These are phyloP conservation scores for Harpalus rubripes DNA, from an alignment of 2,888 invertebrate genomes.

Conservation along the genomic window DNA sequence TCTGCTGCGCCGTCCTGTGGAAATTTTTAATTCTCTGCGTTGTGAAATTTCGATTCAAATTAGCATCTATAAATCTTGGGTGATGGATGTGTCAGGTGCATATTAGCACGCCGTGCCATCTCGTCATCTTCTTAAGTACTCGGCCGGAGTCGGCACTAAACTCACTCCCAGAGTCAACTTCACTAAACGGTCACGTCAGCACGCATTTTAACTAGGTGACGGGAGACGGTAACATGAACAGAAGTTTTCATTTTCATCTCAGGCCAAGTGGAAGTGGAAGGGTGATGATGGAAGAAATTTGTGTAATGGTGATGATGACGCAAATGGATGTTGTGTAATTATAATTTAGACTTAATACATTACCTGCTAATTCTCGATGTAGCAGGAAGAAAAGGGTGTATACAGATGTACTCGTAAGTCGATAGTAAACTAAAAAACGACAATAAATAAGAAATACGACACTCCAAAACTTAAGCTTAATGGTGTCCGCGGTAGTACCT, in stretches of 20 bases:
- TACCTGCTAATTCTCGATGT: not conserved
- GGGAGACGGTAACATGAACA: not conserved
- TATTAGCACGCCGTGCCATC: not conserved
- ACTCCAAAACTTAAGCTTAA: no score
- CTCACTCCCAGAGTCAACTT: constrained; percentile 33
- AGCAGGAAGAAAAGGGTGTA: not conserved
- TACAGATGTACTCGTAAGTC: not conserved
- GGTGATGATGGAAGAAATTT: constrained; percentile 10
- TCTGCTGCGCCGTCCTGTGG: not conserved
- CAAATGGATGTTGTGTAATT: not conserved
- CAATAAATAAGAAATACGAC: not conserved
- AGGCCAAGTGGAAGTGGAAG: not conserved
- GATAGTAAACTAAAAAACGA: not conserved
- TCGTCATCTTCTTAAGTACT: constrained; percentile 44
- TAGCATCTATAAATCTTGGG: constrained; percentile 8
- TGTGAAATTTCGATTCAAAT: constrained; percentile 6
- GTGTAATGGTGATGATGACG: constrained; percentile 3
- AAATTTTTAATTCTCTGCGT: not conserved
- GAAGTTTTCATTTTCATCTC: constrained; percentile 17
- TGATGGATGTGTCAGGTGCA: not conserved
- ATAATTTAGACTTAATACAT: not conserved
- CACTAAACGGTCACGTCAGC: constrained; percentile 47
- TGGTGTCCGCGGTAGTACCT: no score
- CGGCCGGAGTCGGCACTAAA: constrained; percentile 26
- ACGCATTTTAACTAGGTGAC: constrained; percentile 39